A percentile compares a stretch with the other conserved stretches of the same genome.
These are phyloP conservation scores for Ispidina picta DNA, from an alignment of 2,797 vertebrate genomes.

Conservation along the genomic window DNA sequence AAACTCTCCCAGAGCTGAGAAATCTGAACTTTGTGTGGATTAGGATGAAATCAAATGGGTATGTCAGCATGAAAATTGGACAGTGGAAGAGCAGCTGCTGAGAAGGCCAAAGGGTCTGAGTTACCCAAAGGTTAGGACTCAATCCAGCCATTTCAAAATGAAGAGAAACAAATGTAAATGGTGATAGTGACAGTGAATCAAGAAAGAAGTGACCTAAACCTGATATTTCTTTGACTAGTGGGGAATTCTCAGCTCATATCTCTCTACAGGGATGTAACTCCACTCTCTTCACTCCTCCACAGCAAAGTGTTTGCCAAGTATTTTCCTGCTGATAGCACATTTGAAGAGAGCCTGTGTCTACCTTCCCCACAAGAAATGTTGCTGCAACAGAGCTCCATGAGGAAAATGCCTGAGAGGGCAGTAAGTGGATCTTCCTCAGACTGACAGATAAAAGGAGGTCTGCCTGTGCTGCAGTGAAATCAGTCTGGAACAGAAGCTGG, in stretches of 20 bases:
- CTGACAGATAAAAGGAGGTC: neutral
- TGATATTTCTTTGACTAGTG: neutral
- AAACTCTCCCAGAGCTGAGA: neutral
- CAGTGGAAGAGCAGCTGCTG: slow-evolving; percentile 31
- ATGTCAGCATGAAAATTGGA: neutral
- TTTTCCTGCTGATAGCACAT: neutral
- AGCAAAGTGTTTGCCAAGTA: neutral
- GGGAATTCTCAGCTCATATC: neutral
- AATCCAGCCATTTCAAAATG: neutral
- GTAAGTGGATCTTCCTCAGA: neutral
- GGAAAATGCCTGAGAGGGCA: neutral
- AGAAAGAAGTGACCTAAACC: neutral
- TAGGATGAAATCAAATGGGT: slow-evolving; percentile 32
- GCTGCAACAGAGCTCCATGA: neutral
- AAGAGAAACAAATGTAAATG: neutral
- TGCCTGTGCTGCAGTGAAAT: neutral
- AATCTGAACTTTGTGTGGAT: slow-evolving; percentile 14
- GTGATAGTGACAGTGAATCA: neutral
- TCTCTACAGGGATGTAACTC: neutral
- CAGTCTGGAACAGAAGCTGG: neutral
- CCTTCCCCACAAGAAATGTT: neutral
- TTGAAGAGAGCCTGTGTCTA: neutral
- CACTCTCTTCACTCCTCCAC: neutral
- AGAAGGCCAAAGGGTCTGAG: neutral
- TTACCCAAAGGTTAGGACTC: neutral